Evolutionary conservation across 1,140 invertebrate species (phyloP).

Genomic region (Heterodera schachtii): DNA sequence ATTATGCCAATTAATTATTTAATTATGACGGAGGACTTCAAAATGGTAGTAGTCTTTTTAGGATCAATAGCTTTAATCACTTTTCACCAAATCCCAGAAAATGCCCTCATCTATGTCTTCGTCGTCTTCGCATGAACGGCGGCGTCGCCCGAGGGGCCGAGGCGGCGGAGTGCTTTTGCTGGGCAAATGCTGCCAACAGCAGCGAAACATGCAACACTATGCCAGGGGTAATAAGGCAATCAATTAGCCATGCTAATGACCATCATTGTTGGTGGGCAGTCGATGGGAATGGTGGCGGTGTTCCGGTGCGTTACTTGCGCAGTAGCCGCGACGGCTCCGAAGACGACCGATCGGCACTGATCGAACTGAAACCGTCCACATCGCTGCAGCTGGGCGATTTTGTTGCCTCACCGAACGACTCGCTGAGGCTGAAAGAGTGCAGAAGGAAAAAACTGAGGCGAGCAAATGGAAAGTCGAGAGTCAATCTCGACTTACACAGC

Average conservation of each 20-base stretch:
- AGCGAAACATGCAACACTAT: neutral
- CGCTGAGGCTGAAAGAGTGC: slow-evolving; percentile 10
- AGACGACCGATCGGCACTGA: slow-evolving; percentile 3
- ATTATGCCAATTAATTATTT: too few relatives aligned
- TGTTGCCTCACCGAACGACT: neutral
- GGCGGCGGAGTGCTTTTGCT: neutral
- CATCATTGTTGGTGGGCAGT: neutral
- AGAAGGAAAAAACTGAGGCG: neutral
- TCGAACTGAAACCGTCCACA: slow-evolving; percentile 18
- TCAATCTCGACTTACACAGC: too few relatives aligned
- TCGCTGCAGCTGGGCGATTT: neutral
- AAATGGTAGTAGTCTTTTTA: too few relatives aligned
- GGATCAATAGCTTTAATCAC: too few relatives aligned
- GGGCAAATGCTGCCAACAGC: slow-evolving; percentile 13
- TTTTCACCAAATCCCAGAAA: neutral
- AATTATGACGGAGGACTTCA: too few relatives aligned
- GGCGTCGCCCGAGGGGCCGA: neutral
- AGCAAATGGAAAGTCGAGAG: neutral
- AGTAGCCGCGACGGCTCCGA: neutral
- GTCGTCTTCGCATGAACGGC: slow-evolving; percentile 2
- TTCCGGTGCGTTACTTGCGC: slow-evolving; percentile 17
- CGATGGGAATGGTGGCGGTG: neutral
- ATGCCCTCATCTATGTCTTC: slow-evolving; percentile 16
- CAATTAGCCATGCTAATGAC: neutral
- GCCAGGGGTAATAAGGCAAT: neutral